phyloP scores from a whole-genome alignment of 2,888 invertebrate genomes.

The Vanessa cardui region DNA sequence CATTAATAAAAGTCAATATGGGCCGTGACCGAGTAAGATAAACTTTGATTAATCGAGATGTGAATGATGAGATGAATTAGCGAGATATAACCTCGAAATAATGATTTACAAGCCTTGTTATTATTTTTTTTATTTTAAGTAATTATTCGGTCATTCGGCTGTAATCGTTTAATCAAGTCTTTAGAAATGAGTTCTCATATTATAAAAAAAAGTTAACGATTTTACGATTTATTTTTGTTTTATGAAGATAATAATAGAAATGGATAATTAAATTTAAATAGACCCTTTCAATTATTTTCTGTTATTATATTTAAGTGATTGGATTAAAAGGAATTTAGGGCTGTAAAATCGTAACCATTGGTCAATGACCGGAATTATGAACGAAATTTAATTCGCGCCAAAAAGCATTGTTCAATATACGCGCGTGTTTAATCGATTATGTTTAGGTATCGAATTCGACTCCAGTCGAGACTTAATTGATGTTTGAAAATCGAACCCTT shows the following conservation, averaged over 20 bases:
- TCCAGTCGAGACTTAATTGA: conserved; percentile 48
- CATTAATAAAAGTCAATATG: conserved; percentile 60
- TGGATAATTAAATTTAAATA: background rate
- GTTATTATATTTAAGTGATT: background rate
- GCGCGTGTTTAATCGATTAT: conserved; percentile 78
- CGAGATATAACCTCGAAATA: conserved; percentile 19
- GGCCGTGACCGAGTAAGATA: conserved; percentile 46
- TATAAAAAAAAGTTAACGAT: background rate
- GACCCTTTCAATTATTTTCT: background rate
- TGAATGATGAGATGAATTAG: conserved; percentile 37
- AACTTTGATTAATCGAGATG: conserved; percentile 41
- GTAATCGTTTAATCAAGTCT: conserved; percentile 11
- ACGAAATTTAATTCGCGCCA: conserved; percentile 46
- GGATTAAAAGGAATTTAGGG: conserved; percentile 20
- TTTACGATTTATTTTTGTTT: background rate
- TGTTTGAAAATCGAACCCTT: conserved; percentile 49
- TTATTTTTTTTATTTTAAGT: conserved; percentile 9
- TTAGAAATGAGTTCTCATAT: background rate
- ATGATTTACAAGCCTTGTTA: conserved; percentile 18
- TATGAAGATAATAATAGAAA: background rate
- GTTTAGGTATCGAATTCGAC: conserved; percentile 71
- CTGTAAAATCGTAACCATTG: conserved; percentile 23
- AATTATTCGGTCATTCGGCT: conserved; percentile 11
- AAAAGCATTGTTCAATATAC: conserved; percentile 64
- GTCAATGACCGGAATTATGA: conserved; percentile 37